Evolutionary conservation across 2,797 vertebrate genomes (phyloP), one percentile per base, ranked within the genome.

Genomic region (Novumbra hubbsi): DNA sequence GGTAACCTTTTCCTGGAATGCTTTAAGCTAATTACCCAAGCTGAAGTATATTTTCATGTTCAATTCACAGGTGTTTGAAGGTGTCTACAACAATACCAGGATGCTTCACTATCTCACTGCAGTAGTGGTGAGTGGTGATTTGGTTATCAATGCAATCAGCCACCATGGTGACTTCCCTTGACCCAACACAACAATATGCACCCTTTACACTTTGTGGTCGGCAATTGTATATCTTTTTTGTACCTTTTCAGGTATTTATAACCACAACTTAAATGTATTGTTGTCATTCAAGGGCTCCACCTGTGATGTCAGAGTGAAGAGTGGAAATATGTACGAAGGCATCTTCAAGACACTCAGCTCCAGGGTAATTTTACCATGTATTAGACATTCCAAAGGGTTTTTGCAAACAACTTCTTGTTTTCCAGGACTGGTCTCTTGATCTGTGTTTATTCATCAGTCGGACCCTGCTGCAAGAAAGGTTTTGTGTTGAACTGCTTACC

Each of bases 271-370:
- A 12, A 19, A 19, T 21, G 8, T 57, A 6, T 64, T 32, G 70
- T 24, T 57, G 71, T 68, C 4, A 60, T 70, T 0, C 78, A 60
- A 96, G 95, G 95, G 95, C 52, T 95, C 95, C 71, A 95, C 94
- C 68, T 96, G 95, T 80, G 93, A 96, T 0, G 92, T 96, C 50
- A 91, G 92, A 28, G 95, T 96, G 86, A 96, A 95, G 80, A 96
- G 93, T 45, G 95, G 95, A 3, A 85, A 85, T 4, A 85, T 91
- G 5, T 96, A 94, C 32, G 94, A 95, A 71, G 95, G 95, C n/a
- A 93, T 96, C 81, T 96, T 96, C 85, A 96, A 96, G 87, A 96
- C 95, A 0, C 77, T 96, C 71, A 96, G 95, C 81, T 95, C 95
- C 28, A 93, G 94, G 93, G 95, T 96, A 80, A 89, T 7, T 30